These are phyloP conservation scores for Merops nubicus DNA, from an alignment of 2,113 vertebrate species.

Conservation along the genomic window DNA sequence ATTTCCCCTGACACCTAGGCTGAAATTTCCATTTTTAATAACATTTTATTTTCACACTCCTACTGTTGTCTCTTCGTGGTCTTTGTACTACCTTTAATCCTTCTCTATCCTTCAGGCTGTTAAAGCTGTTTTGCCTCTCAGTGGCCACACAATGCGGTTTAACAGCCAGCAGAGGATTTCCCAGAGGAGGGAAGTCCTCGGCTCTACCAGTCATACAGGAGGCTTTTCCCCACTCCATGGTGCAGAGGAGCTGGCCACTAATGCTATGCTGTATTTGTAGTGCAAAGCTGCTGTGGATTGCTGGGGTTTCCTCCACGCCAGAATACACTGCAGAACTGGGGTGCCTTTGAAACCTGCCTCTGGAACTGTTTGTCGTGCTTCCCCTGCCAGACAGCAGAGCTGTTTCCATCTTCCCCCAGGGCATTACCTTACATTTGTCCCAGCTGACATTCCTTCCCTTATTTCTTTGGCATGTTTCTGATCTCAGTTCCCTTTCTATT, in stretches of 20 bases:
- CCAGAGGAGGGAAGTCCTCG: not conserved
- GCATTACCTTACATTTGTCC: conserved; percentile 31
- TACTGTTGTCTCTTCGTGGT: not conserved
- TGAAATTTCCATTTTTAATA: not conserved
- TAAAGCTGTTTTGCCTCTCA: not conserved
- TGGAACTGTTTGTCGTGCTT: not conserved
- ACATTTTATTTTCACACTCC: not conserved
- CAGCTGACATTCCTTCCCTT: conserved; percentile 23
- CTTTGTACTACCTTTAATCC: not conserved
- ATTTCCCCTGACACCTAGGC: not conserved
- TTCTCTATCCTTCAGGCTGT: not conserved
- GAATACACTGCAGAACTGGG: not conserved
- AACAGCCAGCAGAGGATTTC: not conserved
- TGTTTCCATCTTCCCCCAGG: not conserved
- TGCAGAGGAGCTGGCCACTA: not conserved
- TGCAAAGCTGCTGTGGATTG: not conserved
- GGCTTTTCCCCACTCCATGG: not conserved
- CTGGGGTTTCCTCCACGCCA: not conserved
- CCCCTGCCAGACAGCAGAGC: not conserved
- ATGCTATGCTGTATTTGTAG: not conserved
- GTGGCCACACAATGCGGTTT: not conserved
- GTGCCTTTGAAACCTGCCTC: not conserved
- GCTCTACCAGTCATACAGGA: not conserved
- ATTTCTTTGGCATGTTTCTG: conserved; percentile 42
- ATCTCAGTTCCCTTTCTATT: conserved; percentile 46